Percentiles rank a stretch among this genome's conserved stretches.
Evolutionary conservation across 2,113 vertebrate species (phyloP).

Genomic region (Mobula birostris): DNA sequence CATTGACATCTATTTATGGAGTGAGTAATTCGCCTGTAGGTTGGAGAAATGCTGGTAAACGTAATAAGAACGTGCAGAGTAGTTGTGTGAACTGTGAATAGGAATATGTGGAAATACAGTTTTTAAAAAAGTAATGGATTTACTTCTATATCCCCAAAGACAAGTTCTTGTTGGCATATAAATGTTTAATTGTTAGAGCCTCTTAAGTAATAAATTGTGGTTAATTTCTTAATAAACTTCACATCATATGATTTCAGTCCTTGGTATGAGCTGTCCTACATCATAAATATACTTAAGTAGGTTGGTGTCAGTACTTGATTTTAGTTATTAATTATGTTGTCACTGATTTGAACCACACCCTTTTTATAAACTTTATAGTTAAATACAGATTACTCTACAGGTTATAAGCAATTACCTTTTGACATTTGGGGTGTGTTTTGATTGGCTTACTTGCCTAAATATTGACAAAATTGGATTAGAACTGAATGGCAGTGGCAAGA

Average conservation of each 20-base stretch:
- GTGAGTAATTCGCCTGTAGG: neutral
- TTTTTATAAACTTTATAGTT: neutral
- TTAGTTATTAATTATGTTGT: neutral
- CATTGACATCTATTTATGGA: neutral
- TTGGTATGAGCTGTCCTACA: neutral
- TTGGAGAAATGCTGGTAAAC: neutral
- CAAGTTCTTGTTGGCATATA: neutral
- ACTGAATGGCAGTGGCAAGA: neutral
- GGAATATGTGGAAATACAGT: too few species aligned
- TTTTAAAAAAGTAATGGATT: too few species aligned
- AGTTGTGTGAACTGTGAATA: neutral
- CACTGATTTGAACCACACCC: neutral
- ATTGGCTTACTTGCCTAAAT: neutral
- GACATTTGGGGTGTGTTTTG: neutral
- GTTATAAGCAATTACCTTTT: neutral
- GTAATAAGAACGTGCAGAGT: neutral
- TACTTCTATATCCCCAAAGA: neutral
- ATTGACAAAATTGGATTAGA: neutral
- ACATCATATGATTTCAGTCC: neutral
- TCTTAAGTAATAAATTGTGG: neutral
- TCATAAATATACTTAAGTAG: neutral
- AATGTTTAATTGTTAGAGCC: neutral
- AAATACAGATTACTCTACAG: neutral
- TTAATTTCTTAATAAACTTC: neutral
- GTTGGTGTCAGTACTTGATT: neutral